Evolutionary conservation across 1,140 invertebrate genomes (phyloP).

Genomic region (Gonioctena quinquepunctata): DNA sequence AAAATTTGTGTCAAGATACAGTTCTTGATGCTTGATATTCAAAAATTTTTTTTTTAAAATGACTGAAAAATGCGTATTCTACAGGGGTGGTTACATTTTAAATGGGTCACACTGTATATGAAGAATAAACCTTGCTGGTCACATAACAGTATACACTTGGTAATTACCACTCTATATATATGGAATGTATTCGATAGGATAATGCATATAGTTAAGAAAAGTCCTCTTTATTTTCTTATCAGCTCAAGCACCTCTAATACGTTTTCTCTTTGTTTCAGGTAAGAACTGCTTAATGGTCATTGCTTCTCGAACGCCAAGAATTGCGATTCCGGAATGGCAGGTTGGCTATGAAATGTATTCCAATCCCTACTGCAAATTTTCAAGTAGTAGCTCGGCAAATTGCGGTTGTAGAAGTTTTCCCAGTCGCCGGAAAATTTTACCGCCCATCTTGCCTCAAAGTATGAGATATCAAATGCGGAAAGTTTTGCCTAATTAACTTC

Average conservation of each 20-base stretch:
- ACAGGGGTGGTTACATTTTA: too few relatives aligned
- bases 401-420: conserved; percentile 20
- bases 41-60: too few relatives aligned
- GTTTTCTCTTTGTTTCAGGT: conserved; percentile 13
- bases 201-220: not conserved
- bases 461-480: conserved; percentile 13
- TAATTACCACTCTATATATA: too few relatives aligned
- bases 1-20: too few relatives aligned
- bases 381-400: conserved; percentile 20
- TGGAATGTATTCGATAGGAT: too few relatives aligned
- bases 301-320: not conserved
- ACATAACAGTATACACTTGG: too few relatives aligned
- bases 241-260: not conserved
- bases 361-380: conserved; percentile 20
- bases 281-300: conserved; percentile 4
- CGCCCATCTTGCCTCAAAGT: not conserved
- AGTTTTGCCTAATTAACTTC: conserved; percentile 26
- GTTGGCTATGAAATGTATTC: conserved; percentile 16
- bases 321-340: conserved; percentile 4
- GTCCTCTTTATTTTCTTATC: not conserved
- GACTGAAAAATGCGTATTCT: too few relatives aligned
- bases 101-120: too few relatives aligned
- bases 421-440: conserved; percentile 14
- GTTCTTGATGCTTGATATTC: too few relatives aligned
- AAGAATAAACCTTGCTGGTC: too few relatives aligned